phyloP scores from a whole-genome alignment of 1,140 invertebrate species.

The Zaprionus gabonicus region DNA sequence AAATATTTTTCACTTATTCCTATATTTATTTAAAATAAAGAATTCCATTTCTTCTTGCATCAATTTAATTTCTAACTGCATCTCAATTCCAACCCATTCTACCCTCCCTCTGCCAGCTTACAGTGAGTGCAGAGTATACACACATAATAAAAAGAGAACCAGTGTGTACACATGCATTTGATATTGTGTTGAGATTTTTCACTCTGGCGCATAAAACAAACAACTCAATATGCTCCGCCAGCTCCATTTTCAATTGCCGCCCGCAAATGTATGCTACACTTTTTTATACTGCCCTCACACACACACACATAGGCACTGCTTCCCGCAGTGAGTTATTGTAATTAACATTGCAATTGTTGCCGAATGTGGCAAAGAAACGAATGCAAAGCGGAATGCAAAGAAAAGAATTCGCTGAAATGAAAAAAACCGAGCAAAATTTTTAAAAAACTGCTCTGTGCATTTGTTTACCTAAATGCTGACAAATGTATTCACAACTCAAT shows the following conservation, averaged over 20 bases:
- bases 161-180: constrained; percentile 54
- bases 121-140: neutral
- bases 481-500: constrained; percentile 24
- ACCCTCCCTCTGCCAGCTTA: neutral
- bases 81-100: neutral
- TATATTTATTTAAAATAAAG: too few species aligned
- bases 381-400: constrained; percentile 2
- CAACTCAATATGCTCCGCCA: constrained; percentile 59
- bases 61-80: neutral
- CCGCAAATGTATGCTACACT: constrained; percentile 47
- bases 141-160: constrained; percentile 2
- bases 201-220: constrained; percentile 62
- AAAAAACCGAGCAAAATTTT: constrained; percentile 7
- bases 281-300: constrained; percentile 31
- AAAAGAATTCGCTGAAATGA: neutral
- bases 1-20: too few species aligned
- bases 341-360: constrained; percentile 57
- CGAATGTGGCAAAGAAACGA: neutral
- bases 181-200: constrained; percentile 77
- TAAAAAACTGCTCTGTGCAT: constrained; percentile 21
- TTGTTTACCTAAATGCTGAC: constrained; percentile 43
- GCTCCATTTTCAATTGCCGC: constrained; percentile 62
- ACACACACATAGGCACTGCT: constrained; percentile 6
- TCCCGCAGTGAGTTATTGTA: constrained; percentile 44
- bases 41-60: neutral